A percentile compares a stretch with the other conserved stretches of the same genome.
Evolutionary conservation across 2,797 vertebrate species (phyloP).

Genomic region (Threskiornis aethiopicus): DNA sequence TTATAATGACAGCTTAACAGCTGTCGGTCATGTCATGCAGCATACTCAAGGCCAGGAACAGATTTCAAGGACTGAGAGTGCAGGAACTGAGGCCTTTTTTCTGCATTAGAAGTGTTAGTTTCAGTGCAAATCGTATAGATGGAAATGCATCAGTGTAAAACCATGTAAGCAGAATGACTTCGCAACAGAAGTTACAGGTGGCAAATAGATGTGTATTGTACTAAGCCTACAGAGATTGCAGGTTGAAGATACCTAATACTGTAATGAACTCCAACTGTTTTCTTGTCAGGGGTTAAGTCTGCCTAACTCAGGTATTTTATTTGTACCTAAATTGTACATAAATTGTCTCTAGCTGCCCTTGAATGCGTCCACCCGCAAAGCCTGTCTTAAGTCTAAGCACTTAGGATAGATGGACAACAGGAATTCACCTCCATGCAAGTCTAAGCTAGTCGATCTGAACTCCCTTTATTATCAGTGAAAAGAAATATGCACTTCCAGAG

Average conservation of each 20-base stretch:
- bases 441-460: accelerated
- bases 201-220: background rate
- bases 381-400: background rate
- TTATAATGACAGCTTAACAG: background rate
- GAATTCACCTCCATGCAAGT: background rate
- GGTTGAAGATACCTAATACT: background rate
- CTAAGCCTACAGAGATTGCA: background rate
- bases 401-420: background rate
- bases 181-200: background rate
- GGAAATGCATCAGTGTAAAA: background rate
- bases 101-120: background rate
- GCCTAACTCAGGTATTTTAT: background rate
- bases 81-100: background rate
- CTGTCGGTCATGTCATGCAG: background rate
- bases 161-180: background rate
- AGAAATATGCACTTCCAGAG: background rate
- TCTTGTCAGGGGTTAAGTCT: background rate
- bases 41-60: background rate
- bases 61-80: background rate
- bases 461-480: background rate
- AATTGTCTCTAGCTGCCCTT: background rate
- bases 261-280: background rate
- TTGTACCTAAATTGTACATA: background rate
- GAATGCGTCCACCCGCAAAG: background rate
- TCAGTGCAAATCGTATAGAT: background rate